Base-by-base conservation (phyloP, 2,888 invertebrate genomes). In the Phortica magna region DNA sequence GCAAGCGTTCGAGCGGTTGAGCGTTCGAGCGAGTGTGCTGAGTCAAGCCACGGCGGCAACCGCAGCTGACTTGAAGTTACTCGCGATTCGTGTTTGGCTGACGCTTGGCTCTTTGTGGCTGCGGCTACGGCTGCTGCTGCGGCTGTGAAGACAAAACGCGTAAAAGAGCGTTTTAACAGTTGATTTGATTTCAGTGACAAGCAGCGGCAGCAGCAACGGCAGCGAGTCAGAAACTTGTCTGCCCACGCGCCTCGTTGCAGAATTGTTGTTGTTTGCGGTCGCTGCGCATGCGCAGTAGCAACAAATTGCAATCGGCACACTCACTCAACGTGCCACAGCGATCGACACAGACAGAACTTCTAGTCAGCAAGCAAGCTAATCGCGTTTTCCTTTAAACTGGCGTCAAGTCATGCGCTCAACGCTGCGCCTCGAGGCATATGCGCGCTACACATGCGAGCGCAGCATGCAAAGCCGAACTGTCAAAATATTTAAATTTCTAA, bases 401-500 rank as follows among this genome's bases (percentile, higher is more conserved):
- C 53, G 70, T 70, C 42, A 42, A 22, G 48, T 53, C 22, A n/a
- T n/a, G n/a, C n/a, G 55, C 55, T 22, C 68, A 68, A 43, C 19
- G 42, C 43, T 17, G n/a, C 14, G 85, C 88, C 87, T 82, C 81
- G 82, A 82, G 88, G 84, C 77, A 80, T 75, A 17, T 76, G 61
- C 75, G 74, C 68, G 78, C 17, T 67, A 71, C 48, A 48, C 75
- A 53, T 71, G 17, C 71, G 76, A 74, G 68, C 31, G 61, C 74
- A 83, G 85, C 87, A 88, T 84, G 86, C 81, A 80, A 81, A 78
- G 68, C 77, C 76, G 65, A 67, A 77, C 82, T 85, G 85, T 88
- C 89, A 88, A 88, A 89, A 89, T 86, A 88, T 88, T 89, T 89
- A 82, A 88, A 89, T 89, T 88, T 89, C 84, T 81, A 87, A 87